phyloP scores from a whole-genome alignment of 2,113 vertebrate genomes.

The Etheostoma spectabile region DNA sequence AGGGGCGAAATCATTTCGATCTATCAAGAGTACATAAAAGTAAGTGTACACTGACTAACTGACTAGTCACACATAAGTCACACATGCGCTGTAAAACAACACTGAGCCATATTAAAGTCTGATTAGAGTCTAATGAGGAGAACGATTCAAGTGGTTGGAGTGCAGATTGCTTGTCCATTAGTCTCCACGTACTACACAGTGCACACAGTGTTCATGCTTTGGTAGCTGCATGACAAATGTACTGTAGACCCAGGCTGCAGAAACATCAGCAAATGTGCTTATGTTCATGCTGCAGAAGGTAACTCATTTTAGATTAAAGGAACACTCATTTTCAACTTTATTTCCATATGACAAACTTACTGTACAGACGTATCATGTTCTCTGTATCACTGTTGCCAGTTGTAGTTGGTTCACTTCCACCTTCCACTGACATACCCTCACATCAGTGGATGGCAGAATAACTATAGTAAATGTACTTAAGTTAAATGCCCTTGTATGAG shows the following conservation, averaged over 20 bases:
- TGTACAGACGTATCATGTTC: conserved; percentile 38
- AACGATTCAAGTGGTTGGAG: conserved; percentile 40
- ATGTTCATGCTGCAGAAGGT: conserved; percentile 33
- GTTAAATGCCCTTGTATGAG: neutral
- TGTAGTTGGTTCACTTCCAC: conserved; percentile 34
- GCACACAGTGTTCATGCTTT: conserved; percentile 1
- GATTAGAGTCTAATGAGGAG: conserved; percentile 70
- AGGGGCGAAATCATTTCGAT: conserved; percentile 55
- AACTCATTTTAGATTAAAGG: conserved; percentile 56
- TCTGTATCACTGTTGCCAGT: conserved; percentile 13
- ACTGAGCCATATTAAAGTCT: conserved; percentile 68
- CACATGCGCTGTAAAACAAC: conserved; percentile 67
- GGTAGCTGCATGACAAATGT: conserved; percentile 39
- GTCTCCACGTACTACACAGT: neutral
- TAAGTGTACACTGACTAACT: conserved; percentile 65
- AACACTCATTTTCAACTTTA: conserved; percentile 48
- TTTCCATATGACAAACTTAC: conserved; percentile 53
- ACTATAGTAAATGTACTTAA: conserved; percentile 18
- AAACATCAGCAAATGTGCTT: conserved; percentile 40
- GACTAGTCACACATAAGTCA: conserved; percentile 64
- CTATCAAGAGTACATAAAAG: conserved; percentile 75
- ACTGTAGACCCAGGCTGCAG: conserved; percentile 17
- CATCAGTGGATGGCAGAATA: conserved; percentile 31
- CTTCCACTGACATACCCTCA: conserved; percentile 6
- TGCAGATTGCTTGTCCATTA: conserved; percentile 42